Base-by-base conservation (phyloP, 2,797 vertebrate species). In the Cercopithecus mitis region DNA sequence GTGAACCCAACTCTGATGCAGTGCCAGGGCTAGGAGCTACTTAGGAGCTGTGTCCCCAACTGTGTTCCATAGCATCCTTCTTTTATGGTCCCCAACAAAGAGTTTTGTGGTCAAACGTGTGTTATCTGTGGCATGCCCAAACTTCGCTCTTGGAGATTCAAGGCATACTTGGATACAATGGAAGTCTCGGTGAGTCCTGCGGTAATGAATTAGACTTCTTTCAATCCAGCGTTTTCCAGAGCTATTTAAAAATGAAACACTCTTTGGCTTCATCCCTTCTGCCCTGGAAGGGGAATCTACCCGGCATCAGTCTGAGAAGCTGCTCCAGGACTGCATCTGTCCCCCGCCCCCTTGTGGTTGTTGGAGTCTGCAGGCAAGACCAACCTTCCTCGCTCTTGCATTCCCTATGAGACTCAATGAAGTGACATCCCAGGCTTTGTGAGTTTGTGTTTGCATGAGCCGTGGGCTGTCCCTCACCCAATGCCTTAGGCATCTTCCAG, bases 381-480 rank as follows among this genome's bases (percentile, higher is more conserved):
- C 4, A 73, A 7, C 36, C 20, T 67, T 11, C 47, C 64, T 36
- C 6, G 1, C 39, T 67, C 67, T 13, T 0, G 43, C 45, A 7
- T 47, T 5, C n/a, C 85, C 36, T 39, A 15, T 19, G 11, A 75
- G 39, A 39, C 39, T 15, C 2, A 17, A 19, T 2, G 9, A 19
- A 24, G 27, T 5, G 52, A 50, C 50, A 33, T 14, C 43, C 13
- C 20, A 15, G 20, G 39, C 7, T 73, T 36, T 5, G n/a, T 61
- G 80, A 39, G 33, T 5, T 55, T 72, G 7, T 36, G 17, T 25
- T 55, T 25, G 4, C 0, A 1, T 0, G 36, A 83, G 9, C 50
- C 0, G 0, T 20, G 2, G 4, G 33, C 14, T 1, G 13, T 22
- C 25, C 11, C 67, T 76, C 39, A 36, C 20, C 57, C n/a, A 17